Evolutionary conservation across 92 coral and sea anemone genomes (phyloP), one percentile per base, ranked within the genome.

Genomic region (Heteractis magnifica): DNA sequence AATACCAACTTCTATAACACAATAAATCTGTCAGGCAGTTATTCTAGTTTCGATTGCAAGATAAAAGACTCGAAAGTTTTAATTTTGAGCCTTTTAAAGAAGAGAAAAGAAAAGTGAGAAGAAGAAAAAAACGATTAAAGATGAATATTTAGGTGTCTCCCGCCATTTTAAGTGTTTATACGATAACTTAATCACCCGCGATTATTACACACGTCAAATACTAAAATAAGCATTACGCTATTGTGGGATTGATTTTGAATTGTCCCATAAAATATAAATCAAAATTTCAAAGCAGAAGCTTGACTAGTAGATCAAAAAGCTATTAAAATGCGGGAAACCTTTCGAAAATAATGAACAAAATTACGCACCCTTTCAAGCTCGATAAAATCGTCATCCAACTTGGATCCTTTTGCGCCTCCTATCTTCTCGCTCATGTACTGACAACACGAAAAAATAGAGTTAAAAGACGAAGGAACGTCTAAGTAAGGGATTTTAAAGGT

Each of bases 361-460:
- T 58, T 53, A 85, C 93, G 76, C 89, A 96, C 99, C 94, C 95
- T 92, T 62, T 97, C 99, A 53, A 97, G 79, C 52, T 97, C 98
- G 73, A 89, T 41, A 83, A 94, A 97, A 49, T 97, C 98, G 56
- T 97, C 99, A 1, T 97, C 99, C 60, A 97, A 83, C 50, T 87
- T 92, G 48, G 99, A 94, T 15, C 99, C 99, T 78, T 97, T 94
- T 10, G 94, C 99, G 72, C 97, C 78, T 49, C 99, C 99, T 71
- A 97, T 95, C 84, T 97, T 97, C 76, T 97, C 99, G 65, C 99
- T 97, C 99, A 97, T 92, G 70, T 84, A 97, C 99, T 97, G 85
- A 44, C 49, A 86, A 79, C 59, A 34, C n/a, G 59, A 72, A 48
- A 81, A 71, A 77, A 34, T 51, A 71, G 64, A 84, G 76, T 73